Evolutionary conservation across 1,140 invertebrate genomes (phyloP).

Genomic region (Sminthurides bifidus): DNA sequence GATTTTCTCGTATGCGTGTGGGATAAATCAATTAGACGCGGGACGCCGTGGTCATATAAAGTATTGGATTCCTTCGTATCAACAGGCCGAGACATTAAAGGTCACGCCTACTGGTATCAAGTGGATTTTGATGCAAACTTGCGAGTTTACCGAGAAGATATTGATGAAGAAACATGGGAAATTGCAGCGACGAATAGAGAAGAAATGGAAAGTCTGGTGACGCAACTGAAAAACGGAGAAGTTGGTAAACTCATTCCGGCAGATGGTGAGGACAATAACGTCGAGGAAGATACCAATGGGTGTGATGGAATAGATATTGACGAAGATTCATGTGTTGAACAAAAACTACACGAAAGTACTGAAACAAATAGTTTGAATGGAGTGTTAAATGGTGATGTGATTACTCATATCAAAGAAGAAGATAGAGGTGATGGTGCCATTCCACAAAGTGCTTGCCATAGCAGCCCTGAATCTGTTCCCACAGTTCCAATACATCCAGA

Average conservation of each 20-base stretch:
- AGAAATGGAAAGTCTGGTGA: constrained; percentile 60
- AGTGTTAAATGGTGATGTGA: too few species aligned
- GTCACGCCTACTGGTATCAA: constrained; percentile 85
- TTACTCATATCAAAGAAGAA: constrained; percentile 8
- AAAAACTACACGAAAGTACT: too few species aligned
- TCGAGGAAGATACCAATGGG: constrained; percentile 56
- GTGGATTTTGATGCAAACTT: constrained; percentile 76
- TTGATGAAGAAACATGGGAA: constrained; percentile 91
- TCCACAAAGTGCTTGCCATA: too few species aligned
- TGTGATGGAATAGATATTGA: constrained; percentile 30
- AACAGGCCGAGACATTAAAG: constrained; percentile 59
- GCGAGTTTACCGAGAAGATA: constrained; percentile 82
- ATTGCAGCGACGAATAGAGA: constrained; percentile 64
- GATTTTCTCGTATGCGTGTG: too few species aligned
- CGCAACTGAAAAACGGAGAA: constrained; percentile 53
- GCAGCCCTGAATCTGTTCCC: too few species aligned
- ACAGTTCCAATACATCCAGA: too few species aligned
- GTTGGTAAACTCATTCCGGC: constrained; percentile 35
- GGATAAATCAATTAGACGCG: too few species aligned
- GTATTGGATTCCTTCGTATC: too few species aligned
- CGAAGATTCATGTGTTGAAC: too few species aligned
- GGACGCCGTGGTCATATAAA: too few species aligned
- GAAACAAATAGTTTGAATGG: too few species aligned
- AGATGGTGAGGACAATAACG: constrained; percentile 41
- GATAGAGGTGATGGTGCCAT: constrained; percentile 7